Evolutionary conservation across 2,888 invertebrate genomes (phyloP).

Genomic region (Sacculina carcini): DNA sequence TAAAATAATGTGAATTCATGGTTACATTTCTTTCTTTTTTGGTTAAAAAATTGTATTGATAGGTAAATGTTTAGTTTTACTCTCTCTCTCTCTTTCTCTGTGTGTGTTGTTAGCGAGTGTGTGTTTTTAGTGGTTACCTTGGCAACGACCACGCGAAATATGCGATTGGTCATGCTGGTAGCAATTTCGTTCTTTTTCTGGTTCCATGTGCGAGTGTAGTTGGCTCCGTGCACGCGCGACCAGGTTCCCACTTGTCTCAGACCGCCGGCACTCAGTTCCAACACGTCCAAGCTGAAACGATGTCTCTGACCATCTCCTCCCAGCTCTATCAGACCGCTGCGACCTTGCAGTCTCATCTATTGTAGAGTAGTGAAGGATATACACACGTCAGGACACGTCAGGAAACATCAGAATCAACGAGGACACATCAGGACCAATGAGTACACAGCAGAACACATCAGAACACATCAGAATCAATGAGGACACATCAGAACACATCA

Average conservation of each 20-base stretch:
- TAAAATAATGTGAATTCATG: no score
- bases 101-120: no score
- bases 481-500: no score
- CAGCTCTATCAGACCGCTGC: constrained; percentile 55
- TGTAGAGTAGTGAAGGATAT: not conserved
- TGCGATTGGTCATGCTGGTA: not conserved
- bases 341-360: constrained; percentile 10
- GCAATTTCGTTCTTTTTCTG: constrained; percentile 1
- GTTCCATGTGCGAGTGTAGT: constrained; percentile 20
- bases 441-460: no score
- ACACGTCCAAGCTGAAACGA: constrained; percentile 68
- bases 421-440: no score
- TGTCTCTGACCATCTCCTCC: constrained; percentile 79
- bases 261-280: constrained; percentile 37
- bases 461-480: no score
- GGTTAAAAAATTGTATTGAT: no score
- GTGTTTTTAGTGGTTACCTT: not conserved
- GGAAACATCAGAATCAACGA: no score
- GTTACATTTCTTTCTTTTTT: no score
- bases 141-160: not conserved
- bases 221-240: constrained; percentile 21
- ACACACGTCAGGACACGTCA: no score
- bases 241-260: constrained; percentile 28
- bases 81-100: no score
- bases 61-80: no score